Evolutionary conservation across 2,888 invertebrate species (phyloP).

Genomic region (Machimus atricapillus): DNA sequence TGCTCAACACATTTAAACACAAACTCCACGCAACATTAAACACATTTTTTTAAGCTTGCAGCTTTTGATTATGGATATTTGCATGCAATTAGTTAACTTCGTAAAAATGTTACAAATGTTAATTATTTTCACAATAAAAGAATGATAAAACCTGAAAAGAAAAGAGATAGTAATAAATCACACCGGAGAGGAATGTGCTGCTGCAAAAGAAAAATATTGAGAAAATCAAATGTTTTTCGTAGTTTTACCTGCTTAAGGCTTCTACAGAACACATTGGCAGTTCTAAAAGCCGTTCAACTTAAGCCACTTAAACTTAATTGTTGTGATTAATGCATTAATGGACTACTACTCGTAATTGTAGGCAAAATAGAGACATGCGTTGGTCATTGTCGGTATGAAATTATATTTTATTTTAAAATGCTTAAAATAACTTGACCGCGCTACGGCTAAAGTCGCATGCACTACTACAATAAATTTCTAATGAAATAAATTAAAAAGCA

Average conservation of each 20-base stretch:
- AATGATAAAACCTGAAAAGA: slow-evolving; percentile 30
- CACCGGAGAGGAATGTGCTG: neutral
- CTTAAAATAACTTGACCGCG: neutral
- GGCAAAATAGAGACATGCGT: neutral
- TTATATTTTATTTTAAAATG: neutral
- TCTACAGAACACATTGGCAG: neutral
- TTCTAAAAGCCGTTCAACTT: slow-evolving; percentile 21
- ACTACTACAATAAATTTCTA: neutral
- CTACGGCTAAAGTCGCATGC: neutral
- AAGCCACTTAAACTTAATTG: neutral
- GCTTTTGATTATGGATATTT: neutral
- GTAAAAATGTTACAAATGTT: slow-evolving; percentile 11
- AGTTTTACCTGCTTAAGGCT: slow-evolving; percentile 18
- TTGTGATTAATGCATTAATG: neutral
- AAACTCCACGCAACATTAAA: neutral
- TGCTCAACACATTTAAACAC: neutral
- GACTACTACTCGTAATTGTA: neutral
- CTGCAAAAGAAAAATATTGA: slow-evolving; percentile 30
- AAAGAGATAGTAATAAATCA: slow-evolving; percentile 27
- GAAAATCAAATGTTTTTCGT: neutral
- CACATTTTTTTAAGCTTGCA: neutral
- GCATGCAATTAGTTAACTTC: slow-evolving; percentile 25
- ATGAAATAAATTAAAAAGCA: neutral
- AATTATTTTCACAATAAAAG: neutral
- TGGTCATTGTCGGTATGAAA: neutral